Base-by-base conservation (phyloP, 2,888 invertebrate genomes). In the Neuroscelio doddi region DNA sequence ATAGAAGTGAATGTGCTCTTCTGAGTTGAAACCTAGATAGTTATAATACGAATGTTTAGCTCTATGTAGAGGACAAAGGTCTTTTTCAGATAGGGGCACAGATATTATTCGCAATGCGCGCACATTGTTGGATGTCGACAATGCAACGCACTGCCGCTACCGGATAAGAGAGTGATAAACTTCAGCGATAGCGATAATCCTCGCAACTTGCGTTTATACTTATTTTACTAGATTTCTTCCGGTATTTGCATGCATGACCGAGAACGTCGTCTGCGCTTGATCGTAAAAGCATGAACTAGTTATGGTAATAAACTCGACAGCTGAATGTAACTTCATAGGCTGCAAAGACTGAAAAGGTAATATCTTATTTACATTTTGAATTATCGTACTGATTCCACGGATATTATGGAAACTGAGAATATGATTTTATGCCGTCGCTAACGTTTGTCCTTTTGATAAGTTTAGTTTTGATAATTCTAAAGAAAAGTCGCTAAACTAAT, bases 141-240 rank as follows among this genome's bases (percentile, higher is more conserved):
- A 52, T 52, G 42, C 47, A 8, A 26, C 47, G 47, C 46, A 10
- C 14, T 14, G 36, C 32, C 15, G 46, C 53, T 55, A 32, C 42
- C 49, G 61, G 49, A 53, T 49, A 38, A 29, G 53, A 49, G 49
- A 53, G 49, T 42, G 27, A 36, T 41, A 38, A 41, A 53, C 42
- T 53, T 29, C 34, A 45, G 29, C 52, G 55, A 29, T 41, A 32
- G 38, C 47, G 59, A 62, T 62, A 62, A 62, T 55, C 45, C 45
- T 7, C n/a, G 62, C 39, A 47, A 34, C 32, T 14, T 38, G 5
- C 21, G 21, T 30, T 5, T 21, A 5, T 21, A 21, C 5, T 21
- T 21, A 21, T 5, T 21, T 21, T 3, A 5, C 21, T 5, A 2
- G 21, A 21, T 39, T 24, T 12, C 46, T 53, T 61, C 53, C 53